Conservation (phyloP, 2,113 vertebrate genomes). For the Percina caprodes region DNA sequence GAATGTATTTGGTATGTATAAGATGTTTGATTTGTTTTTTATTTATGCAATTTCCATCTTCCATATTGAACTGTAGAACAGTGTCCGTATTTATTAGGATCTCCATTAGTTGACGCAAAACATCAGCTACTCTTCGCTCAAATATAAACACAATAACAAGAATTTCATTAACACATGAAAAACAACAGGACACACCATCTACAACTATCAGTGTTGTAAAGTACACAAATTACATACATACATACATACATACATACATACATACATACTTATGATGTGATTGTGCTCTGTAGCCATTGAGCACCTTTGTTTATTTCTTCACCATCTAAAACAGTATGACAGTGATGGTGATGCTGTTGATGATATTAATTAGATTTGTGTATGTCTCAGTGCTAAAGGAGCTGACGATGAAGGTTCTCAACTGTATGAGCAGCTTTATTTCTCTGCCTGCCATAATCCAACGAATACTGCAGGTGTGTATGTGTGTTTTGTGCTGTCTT, state of each 20-base stretch:
- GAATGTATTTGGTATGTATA: too few species aligned
- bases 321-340: background rate
- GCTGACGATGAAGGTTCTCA: conserved; percentile 95
- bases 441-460: conserved; percentile 94
- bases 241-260: too few species aligned
- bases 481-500: background rate
- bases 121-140: too few species aligned
- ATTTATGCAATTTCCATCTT: too few species aligned
- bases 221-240: too few species aligned
- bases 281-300: background rate
- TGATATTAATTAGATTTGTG: conserved; percentile 3
- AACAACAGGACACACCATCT: too few species aligned
- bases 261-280: background rate
- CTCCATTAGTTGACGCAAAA: too few species aligned
- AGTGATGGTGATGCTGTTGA: background rate
- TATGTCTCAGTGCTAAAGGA: conserved; percentile 89
- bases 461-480: conserved; percentile 90
- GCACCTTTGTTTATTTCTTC: background rate
- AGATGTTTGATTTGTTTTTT: background rate
- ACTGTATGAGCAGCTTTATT: conserved; percentile 96
- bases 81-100: too few species aligned
- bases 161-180: too few species aligned
- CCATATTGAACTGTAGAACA: background rate
- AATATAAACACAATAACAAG: too few species aligned
- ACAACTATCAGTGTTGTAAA: too few species aligned